Evolutionary conservation across 1,140 invertebrate genomes (phyloP).

Genomic region (Bicyclus anynana): DNA sequence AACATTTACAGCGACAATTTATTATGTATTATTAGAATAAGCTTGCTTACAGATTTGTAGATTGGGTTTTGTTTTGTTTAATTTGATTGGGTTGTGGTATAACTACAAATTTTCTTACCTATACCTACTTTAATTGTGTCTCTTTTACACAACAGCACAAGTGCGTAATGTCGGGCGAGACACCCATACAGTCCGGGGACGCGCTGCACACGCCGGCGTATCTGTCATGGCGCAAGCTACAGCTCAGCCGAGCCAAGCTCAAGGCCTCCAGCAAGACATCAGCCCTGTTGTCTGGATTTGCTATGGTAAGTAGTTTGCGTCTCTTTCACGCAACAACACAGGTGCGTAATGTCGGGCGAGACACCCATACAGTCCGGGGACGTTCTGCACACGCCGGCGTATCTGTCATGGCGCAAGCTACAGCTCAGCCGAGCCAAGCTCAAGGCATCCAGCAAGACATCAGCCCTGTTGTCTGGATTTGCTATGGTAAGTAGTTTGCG

Average conservation of each 20-base stretch:
- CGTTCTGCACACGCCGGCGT: slow-evolving; percentile 85
- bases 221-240: slow-evolving; percentile 93
- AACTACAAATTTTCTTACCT: too few species aligned
- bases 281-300: slow-evolving; percentile 96
- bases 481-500: slow-evolving; percentile 95
- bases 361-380: slow-evolving; percentile 60
- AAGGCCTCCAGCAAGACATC: slow-evolving; percentile 98
- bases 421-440: slow-evolving; percentile 97
- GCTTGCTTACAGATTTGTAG: too few species aligned
- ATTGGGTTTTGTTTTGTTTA: too few species aligned
- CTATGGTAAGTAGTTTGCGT: slow-evolving; percentile 95
- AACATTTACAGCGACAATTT: too few species aligned
- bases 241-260: slow-evolving; percentile 95
- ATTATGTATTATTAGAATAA: too few species aligned
- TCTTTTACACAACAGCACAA: slow-evolving; percentile 44
- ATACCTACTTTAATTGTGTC: too few species aligned
- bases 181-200: slow-evolving; percentile 59
- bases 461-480: slow-evolving; percentile 96
- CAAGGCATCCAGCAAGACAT: slow-evolving; percentile 97
- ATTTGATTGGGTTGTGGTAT: too few species aligned
- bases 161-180: slow-evolving; percentile 68
- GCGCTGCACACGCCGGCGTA: slow-evolving; percentile 87
- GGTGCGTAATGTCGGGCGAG: slow-evolving; percentile 68
- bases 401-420: slow-evolving; percentile 93
- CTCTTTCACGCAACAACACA: slow-evolving; percentile 43